Conservation (phyloP, 1,140 invertebrate species). For the Bombus consobrinus region DNA sequence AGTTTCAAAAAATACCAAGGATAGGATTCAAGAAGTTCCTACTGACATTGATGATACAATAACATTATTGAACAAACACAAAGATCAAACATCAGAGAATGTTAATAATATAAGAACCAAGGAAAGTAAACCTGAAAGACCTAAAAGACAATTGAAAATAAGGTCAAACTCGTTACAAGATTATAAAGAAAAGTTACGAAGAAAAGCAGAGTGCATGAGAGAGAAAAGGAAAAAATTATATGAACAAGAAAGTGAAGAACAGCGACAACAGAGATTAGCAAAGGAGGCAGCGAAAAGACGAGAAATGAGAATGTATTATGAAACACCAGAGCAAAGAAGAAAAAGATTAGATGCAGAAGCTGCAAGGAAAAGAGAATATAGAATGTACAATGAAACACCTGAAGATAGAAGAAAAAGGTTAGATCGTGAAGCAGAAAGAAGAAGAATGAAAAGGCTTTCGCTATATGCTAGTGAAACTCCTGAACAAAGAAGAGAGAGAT, state of each 20-base stretch:
- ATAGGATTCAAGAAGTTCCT: conserved; percentile 49
- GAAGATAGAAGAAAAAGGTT: conserved; percentile 75
- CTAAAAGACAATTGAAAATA: conserved; percentile 46
- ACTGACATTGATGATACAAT: conserved; percentile 30
- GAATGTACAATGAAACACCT: conserved; percentile 73
- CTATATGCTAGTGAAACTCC: conserved; percentile 74
- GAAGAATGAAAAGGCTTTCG: conserved; percentile 71
- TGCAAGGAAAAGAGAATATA: conserved; percentile 74
- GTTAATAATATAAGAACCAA: conserved; percentile 21
- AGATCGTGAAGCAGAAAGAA: conserved; percentile 73
- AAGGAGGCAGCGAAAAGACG: conserved; percentile 69
- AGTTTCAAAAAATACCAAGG: conserved; percentile 54
- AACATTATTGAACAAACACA: conserved; percentile 39
- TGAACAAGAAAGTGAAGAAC: conserved; percentile 68
- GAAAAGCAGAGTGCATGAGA: conserved; percentile 71
- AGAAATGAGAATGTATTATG: conserved; percentile 75
- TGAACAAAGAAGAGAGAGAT: conserved; percentile 70
- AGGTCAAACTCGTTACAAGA: conserved; percentile 46
- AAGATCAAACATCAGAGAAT: conserved; percentile 23
- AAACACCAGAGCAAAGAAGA: conserved; percentile 73
- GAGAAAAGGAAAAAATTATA: conserved; percentile 70
- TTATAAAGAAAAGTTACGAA: conserved; percentile 63
- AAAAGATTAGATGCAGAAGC: conserved; percentile 74
- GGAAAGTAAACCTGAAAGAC: conserved; percentile 42
- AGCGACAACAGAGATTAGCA: conserved; percentile 64